Conservation (phyloP, 2,797 vertebrate genomes). For the Propithecus perrieri region DNA sequence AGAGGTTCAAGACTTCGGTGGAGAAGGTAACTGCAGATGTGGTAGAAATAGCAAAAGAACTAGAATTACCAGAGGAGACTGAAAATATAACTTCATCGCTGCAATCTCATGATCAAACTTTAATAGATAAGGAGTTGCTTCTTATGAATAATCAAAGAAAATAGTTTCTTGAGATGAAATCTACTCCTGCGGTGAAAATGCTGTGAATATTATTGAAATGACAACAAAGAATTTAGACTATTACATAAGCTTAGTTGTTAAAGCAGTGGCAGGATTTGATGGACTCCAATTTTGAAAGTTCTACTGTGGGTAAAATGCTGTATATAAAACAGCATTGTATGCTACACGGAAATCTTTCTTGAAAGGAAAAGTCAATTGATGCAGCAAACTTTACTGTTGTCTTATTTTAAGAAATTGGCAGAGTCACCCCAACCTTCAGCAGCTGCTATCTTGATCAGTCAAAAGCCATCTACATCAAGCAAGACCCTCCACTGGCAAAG, state of each 20-base stretch:
- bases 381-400: not conserved
- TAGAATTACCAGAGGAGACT: not conserved
- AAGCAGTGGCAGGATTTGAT: not conserved
- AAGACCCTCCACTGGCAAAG: not conserved
- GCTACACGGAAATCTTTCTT: not conserved
- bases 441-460: not conserved
- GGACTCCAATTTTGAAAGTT: not conserved
- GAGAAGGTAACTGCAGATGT: not conserved
- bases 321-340: not conserved
- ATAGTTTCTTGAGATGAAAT: not conserved
- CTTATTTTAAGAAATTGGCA: not conserved
- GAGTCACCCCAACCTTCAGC: not conserved
- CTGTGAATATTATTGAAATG: not conserved
- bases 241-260: not conserved
- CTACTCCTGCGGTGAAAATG: not conserved
- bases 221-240: not conserved
- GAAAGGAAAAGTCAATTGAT: not conserved
- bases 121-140: not conserved
- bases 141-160: not conserved
- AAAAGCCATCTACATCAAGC: not conserved
- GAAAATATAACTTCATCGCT: not conserved
- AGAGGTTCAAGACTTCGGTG: not conserved
- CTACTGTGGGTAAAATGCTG: not conserved
- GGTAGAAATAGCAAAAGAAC: not conserved
- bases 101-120: not conserved